Evolutionary conservation across 2,797 vertebrate genomes (phyloP), one percentile per base, ranked within the genome.

Genomic region (Myotis pilosus): DNA sequence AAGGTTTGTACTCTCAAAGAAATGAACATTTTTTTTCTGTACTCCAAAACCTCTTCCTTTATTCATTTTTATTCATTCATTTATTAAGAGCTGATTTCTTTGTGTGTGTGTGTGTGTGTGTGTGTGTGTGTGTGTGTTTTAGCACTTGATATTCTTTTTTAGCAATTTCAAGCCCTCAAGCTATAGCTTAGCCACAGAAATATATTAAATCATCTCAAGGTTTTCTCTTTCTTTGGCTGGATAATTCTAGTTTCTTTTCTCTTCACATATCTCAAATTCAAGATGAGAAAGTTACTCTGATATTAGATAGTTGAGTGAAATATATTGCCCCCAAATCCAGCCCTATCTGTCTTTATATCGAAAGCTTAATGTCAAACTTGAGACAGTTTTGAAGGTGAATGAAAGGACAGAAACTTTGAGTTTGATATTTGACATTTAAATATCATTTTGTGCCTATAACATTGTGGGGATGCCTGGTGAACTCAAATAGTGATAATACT

Each of bases 101-200:
- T 66, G 38, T 38, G 38, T 38, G 38, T 38, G 38, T 6, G 36
- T 38, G 5, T 38, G 38, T 38, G 38, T 38, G 38, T 38, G 38
- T 62, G 44, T 86, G 36, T 38, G 5, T 38, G 38, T 38, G 38
- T 38, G 38, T 38, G 38, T 62, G 44, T 86, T 86, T 66, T 41
- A 92, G n/a, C 23, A 74, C 55, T 92, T 82, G 16, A 2, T 87
- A 15, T 28, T 78, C 19, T 94, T 22, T 89, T 15, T 92, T 47
- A 87, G 22, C 53, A 82, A 41, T 96, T 94, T 95, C 89, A 95
- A 89, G 38, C 20, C 75, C 66, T 80, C 33, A 76, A 86, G 79
- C 28, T 62, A 30, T 86, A 72, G 69, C 53, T 86, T 75, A 85
- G 51, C 25, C 69, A 69, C 5, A 69, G 15, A 95, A 91, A 78